phyloP scores from a whole-genome alignment of 2,113 vertebrate species.

The Calyptommatus sinebrachiatus region DNA sequence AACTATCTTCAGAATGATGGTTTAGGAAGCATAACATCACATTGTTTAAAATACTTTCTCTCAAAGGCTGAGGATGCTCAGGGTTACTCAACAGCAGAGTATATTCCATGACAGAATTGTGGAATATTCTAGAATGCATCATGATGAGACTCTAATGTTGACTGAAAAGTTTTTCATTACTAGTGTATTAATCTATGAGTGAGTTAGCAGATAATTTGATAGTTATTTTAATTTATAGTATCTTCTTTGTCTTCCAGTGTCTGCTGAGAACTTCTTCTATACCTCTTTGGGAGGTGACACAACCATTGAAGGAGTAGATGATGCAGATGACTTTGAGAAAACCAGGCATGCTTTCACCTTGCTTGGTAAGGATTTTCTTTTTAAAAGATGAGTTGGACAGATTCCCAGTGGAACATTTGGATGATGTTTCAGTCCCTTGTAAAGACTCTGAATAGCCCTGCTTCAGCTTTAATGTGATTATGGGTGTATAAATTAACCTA shows the following conservation, averaged over 20 bases:
- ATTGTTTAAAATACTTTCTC: neutral
- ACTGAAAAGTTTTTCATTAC: neutral
- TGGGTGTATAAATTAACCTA: neutral
- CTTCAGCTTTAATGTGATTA: accelerated
- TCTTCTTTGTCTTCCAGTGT: constrained; percentile 62
- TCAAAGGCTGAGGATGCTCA: neutral
- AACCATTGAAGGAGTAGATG: constrained; percentile 81
- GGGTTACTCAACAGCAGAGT: neutral
- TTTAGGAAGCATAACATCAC: neutral
- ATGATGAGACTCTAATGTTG: too few species aligned
- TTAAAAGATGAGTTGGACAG: neutral
- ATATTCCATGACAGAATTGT: neutral
- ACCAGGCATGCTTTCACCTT: constrained; percentile 85
- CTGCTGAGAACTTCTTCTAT: constrained; percentile 88
- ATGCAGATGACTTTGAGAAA: constrained; percentile 85
- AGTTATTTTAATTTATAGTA: neutral
- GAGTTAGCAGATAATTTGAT: neutral
- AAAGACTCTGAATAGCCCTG: neutral
- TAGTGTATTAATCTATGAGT: accelerated
- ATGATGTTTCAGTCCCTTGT: too few species aligned
- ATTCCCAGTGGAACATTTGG: constrained; percentile 11
- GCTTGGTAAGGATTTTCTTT: constrained; percentile 77
- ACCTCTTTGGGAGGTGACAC: constrained; percentile 84
- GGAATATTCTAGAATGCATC: neutral
- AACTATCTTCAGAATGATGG: neutral